Percentiles rank a stretch among this genome's conserved stretches.
These are phyloP conservation scores for Lordiphosa andalusiaca DNA, from an alignment of 2,888 invertebrate genomes.

Conservation along the genomic window DNA sequence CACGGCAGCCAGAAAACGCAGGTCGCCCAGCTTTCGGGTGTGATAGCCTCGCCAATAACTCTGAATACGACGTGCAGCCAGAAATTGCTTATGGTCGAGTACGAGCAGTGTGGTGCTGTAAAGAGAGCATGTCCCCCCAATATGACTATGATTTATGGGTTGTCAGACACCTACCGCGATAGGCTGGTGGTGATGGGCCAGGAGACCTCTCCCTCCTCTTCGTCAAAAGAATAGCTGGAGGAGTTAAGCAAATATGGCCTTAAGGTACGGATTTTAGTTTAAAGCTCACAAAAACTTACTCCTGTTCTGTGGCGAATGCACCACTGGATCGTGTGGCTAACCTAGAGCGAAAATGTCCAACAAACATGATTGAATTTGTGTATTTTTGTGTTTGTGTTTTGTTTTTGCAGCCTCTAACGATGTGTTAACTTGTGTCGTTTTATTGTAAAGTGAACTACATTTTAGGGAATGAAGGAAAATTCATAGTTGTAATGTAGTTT, in stretches of 20 bases:
- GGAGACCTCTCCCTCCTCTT: not conserved
- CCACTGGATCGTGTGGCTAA: not conserved
- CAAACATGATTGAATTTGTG: conserved; percentile 8
- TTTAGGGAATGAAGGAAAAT: not conserved
- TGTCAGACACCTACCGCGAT: not conserved
- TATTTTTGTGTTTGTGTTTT: not conserved
- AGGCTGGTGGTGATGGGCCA: not conserved
- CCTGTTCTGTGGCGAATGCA: not conserved
- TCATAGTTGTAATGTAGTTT: not conserved
- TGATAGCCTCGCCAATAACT: conserved; percentile 48
- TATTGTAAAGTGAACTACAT: conserved; percentile 8
- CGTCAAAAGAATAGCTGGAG: not conserved
- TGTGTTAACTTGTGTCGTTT: conserved; percentile 1
- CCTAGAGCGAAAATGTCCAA: not conserved
- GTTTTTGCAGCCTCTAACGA: not conserved
- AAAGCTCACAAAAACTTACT: not conserved
- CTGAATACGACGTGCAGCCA: conserved; percentile 72
- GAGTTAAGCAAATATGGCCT: no score
- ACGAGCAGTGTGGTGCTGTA: conserved; percentile 46
- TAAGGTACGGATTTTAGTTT: not conserved
- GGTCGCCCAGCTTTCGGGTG: conserved; percentile 15
- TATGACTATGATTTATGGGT: not conserved
- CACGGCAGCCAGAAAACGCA: conserved; percentile 25
- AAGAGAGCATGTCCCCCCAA: no score
- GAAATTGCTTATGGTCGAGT: conserved; percentile 62